Evolutionary conservation across 1,140 invertebrate species (phyloP).

Genomic region (Phthorimaea operculella): DNA sequence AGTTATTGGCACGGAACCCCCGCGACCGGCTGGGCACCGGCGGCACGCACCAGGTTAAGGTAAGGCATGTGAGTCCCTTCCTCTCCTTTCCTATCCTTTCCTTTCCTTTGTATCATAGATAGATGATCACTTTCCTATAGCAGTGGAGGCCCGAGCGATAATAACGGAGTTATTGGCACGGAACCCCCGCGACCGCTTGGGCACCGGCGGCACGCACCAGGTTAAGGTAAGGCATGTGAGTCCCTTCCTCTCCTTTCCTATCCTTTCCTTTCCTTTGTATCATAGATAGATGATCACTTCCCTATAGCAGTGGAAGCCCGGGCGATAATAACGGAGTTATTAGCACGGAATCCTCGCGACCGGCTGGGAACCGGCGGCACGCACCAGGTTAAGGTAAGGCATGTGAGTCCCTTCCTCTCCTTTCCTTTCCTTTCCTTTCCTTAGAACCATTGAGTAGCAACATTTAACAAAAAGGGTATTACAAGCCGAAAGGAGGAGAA

Average conservation of each 20-base stretch:
- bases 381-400: slow-evolving; percentile 86
- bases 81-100: too few relatives aligned
- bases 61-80: slow-evolving; percentile 10
- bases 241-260: too few relatives aligned
- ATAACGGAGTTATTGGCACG: slow-evolving; percentile 92
- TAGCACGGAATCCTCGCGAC: slow-evolving; percentile 94
- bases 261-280: too few relatives aligned
- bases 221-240: slow-evolving; percentile 85
- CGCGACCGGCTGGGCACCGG: slow-evolving; percentile 92
- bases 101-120: too few relatives aligned
- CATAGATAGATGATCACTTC: too few relatives aligned
- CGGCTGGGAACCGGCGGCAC: slow-evolving; percentile 93
- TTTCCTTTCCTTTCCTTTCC: too few relatives aligned
- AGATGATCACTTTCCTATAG: slow-evolving; percentile 92
- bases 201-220: slow-evolving; percentile 91
- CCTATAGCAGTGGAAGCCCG: slow-evolving; percentile 89
- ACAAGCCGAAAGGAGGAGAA: too few relatives aligned
- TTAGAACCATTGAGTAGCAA: too few relatives aligned
- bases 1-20: slow-evolving; percentile 92
- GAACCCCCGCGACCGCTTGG: slow-evolving; percentile 94
- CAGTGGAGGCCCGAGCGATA: slow-evolving; percentile 90
- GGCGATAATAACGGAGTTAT: slow-evolving; percentile 89
- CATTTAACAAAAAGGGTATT: too few relatives aligned
- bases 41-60: slow-evolving; percentile 95
- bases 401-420: background rate